Evolutionary conservation across 1,140 invertebrate species (phyloP), one percentile per base, ranked within the genome.

Genomic region (Glossosoma conforme): DNA sequence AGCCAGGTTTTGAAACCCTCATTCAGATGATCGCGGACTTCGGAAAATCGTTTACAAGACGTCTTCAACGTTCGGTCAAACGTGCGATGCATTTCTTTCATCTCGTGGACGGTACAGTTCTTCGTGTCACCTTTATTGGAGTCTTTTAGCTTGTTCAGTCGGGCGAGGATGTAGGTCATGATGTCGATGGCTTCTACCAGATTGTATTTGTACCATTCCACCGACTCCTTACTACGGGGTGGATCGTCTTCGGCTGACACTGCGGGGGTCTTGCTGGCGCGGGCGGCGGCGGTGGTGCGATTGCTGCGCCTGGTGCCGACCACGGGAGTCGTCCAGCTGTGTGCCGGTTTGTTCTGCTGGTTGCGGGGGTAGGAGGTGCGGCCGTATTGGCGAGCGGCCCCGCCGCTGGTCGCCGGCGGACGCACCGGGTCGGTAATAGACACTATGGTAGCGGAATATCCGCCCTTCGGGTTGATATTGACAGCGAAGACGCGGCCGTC

Each of bases 371-470:
- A n/a, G n/a, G n/a, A n/a, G n/a, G n/a, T n/a, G n/a, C n/a, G n/a
- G n/a, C n/a, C n/a, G n/a, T n/a, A n/a, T 18, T 15, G 14, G 3
- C 36, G 8, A 8, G 37, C 11, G 20, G 44, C 10, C 17, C 20
- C 10, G n/a, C 30, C 25, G 19, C 24, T 33, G 25, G 21, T 32
- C 1, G 41, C 22, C 28, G 36, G 40, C n/a, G n/a, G n/a, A n/a
- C n/a, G n/a, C 38, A 17, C 35, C 6, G 24, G 45, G 32, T 44
- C 69, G 6, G 66, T 63, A 0, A 70, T 58, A 3, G 71, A 66
- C 9, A 75, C 72, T 33, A 75, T 75, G 1, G 72, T 74, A 17
- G 72, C 72, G 3, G 72, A 74, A 59, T 73, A 75, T 3, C 72
- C 72, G 1, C 72, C 71, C 20, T 57, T 64, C 5, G 70, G 66